Evolutionary conservation across 2,113 vertebrate species (phyloP).

Genomic region (Ochotona princeps): DNA sequence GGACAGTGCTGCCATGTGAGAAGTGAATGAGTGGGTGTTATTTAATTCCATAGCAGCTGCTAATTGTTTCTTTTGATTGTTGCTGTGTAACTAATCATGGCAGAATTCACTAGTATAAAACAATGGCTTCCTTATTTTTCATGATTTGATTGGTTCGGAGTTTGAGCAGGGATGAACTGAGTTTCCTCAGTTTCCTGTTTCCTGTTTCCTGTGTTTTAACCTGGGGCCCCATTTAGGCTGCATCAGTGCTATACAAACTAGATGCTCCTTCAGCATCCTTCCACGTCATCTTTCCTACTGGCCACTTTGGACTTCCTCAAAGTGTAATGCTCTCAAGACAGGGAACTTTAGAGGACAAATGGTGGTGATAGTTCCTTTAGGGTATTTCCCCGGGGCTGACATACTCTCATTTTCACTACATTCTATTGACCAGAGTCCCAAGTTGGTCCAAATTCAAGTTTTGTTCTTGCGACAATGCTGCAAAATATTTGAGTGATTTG

Average conservation of each 20-base stretch:
- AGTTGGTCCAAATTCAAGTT: background rate
- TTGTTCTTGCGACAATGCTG: background rate
- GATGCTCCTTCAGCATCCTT: background rate
- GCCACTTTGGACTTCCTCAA: background rate
- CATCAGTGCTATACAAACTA: too few species aligned
- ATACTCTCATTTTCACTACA: background rate
- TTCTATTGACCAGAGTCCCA: background rate
- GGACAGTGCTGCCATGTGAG: too few species aligned
- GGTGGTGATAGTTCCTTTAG: background rate
- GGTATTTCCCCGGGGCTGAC: accelerated
- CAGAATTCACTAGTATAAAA: background rate
- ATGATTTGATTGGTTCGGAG: background rate
- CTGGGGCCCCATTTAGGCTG: accelerated
- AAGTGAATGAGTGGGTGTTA: background rate
- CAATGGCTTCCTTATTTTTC: background rate
- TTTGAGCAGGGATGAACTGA: background rate
- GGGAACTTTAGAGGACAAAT: background rate
- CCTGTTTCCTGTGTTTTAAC: background rate
- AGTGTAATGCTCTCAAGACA: accelerated
- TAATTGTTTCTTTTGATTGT: background rate
- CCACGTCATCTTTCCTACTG: background rate
- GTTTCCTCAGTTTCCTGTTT: too few species aligned
- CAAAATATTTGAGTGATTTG: background rate
- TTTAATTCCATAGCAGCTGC: background rate
- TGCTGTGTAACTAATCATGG: background rate